Evolutionary conservation across 1,140 invertebrate species (phyloP).

Genomic region (Acromyrmex charruanus): DNA sequence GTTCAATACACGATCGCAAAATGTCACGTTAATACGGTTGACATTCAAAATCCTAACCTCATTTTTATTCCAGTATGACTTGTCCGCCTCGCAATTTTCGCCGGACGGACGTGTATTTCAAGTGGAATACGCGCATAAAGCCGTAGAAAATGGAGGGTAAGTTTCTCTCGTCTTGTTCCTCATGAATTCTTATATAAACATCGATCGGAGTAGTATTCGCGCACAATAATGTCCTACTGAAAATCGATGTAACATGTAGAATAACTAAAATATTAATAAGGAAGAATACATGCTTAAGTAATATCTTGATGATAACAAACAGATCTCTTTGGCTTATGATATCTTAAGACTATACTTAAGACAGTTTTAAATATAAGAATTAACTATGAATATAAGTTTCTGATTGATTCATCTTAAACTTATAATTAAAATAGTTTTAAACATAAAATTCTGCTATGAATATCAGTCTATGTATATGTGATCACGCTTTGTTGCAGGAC

Average conservation of each 20-base stretch:
- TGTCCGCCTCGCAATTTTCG: slow-evolving; percentile 99
- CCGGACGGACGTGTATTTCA: slow-evolving; percentile 99
- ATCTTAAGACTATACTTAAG: too few species aligned
- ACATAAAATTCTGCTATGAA: too few species aligned
- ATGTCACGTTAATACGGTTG: neutral
- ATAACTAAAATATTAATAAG: neutral
- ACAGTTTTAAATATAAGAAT: too few species aligned
- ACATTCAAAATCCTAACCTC: slow-evolving; percentile 66
- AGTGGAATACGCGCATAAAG: slow-evolving; percentile 99
- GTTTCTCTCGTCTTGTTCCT: slow-evolving; percentile 57
- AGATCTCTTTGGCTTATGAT: too few species aligned
- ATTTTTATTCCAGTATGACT: slow-evolving; percentile 94
- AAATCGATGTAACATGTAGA: neutral
- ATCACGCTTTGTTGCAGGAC: slow-evolving; percentile 88
- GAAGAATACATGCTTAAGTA: neutral
- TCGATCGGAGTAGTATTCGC: neutral
- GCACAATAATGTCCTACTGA: neutral
- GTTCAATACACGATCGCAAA: slow-evolving; percentile 50
- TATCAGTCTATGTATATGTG: neutral
- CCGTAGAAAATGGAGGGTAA: slow-evolving; percentile 99
- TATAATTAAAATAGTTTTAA: too few species aligned
- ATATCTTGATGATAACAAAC: too few species aligned
- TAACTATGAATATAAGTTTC: too few species aligned
- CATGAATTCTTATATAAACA: neutral
- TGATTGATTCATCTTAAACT: too few species aligned